A percentile compares a stretch with the other conserved stretches of the same genome.
Evolutionary conservation across 2,797 vertebrate species (phyloP).

Genomic region (Enteromius thamalakanensis): DNA sequence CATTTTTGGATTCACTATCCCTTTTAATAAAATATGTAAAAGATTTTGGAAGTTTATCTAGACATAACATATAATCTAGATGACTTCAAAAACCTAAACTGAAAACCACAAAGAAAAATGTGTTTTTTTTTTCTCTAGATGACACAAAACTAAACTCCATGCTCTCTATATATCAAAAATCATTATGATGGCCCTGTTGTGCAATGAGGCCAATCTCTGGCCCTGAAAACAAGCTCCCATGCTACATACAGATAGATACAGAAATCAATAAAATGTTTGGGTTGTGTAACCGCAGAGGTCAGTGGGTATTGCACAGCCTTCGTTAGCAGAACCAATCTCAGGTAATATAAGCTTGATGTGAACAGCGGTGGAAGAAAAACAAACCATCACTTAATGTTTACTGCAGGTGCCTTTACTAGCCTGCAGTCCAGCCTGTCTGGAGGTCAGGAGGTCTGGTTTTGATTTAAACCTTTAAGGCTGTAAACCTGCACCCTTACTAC

Average conservation of each 20-base stretch:
- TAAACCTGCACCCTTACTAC: conserved; percentile 30
- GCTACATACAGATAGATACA: conserved; percentile 10
- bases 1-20: background rate
- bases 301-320: conserved; percentile 28
- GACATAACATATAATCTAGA: background rate
- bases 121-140: background rate
- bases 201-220: background rate
- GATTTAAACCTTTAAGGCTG: conserved; percentile 36
- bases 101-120: background rate
- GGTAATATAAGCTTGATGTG: conserved; percentile 43
- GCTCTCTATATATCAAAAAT: conserved; percentile 17
- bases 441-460: conserved; percentile 40
- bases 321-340: conserved; percentile 47
- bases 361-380: conserved; percentile 43
- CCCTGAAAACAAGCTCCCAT: conserved; percentile 8
- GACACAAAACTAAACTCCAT: background rate
- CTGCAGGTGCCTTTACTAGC: conserved; percentile 1
- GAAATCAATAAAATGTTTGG: conserved; percentile 44
- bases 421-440: conserved; percentile 18
- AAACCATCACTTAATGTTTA: conserved; percentile 38
- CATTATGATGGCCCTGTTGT: background rate
- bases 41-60: background rate
- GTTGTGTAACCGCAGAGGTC: conserved; percentile 46
- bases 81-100: background rate
- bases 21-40: background rate